phyloP scores from a whole-genome alignment of 2,113 vertebrate species.

The Mormyrus lacerda region DNA sequence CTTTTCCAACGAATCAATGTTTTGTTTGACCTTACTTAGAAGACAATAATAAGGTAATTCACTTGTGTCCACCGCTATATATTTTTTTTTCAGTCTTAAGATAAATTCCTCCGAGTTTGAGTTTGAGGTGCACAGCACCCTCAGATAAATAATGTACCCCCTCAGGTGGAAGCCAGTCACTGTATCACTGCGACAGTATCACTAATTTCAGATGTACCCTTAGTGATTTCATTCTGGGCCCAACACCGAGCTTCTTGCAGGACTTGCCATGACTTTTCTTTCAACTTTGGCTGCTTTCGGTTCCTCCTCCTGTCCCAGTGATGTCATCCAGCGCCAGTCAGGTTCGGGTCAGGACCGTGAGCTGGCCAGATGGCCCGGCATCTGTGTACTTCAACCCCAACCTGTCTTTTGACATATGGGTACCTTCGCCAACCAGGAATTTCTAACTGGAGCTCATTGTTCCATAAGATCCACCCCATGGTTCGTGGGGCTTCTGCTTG shows the following conservation, averaged over 20 bases:
- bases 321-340: background rate
- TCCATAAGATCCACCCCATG: background rate
- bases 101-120: background rate
- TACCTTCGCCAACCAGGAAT: background rate
- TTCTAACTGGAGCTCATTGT: background rate
- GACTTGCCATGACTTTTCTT: background rate
- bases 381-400: background rate
- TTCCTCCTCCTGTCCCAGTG: background rate
- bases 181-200: background rate
- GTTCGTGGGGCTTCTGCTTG: background rate
- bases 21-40: background rate
- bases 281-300: background rate
- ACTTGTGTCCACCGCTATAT: background rate
- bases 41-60: background rate
- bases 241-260: background rate
- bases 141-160: background rate
- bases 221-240: background rate
- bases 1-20: background rate
- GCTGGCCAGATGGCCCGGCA: background rate
- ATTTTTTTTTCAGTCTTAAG: background rate
- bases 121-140: background rate
- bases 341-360: background rate
- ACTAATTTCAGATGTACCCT: background rate
- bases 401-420: background rate
- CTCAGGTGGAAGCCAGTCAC: background rate